phyloP scores from a whole-genome alignment of 2,113 vertebrate species.

The Indri indri region DNA sequence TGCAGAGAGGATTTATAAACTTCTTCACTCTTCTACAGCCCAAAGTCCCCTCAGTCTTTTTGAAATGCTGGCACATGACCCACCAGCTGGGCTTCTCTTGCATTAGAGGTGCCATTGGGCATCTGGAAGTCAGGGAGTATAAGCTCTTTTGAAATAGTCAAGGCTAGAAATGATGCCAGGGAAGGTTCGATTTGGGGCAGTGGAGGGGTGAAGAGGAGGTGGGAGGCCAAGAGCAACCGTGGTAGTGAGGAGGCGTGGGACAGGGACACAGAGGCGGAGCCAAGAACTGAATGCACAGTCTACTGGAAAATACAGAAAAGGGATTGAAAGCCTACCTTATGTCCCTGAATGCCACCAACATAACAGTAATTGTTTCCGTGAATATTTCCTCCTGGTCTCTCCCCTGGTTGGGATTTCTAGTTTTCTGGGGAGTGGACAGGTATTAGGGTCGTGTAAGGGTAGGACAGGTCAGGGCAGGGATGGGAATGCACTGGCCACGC shows the following conservation, averaged over 20 bases:
- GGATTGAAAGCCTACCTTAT: not conserved
- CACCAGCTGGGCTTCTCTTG: slow-evolving; percentile 2
- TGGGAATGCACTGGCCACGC: not conserved
- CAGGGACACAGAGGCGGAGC: not conserved
- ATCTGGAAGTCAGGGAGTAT: not conserved
- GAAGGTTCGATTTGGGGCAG: not conserved
- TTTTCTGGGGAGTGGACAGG: not conserved
- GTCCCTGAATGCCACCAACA: not conserved
- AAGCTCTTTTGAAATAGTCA: not conserved
- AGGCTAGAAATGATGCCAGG: not conserved
- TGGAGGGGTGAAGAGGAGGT: not conserved
- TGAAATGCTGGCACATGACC: not conserved
- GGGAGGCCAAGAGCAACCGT: not conserved
- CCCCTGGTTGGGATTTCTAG: not conserved
- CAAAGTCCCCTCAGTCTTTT: not conserved
- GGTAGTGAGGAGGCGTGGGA: not conserved
- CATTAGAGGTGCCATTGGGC: not conserved
- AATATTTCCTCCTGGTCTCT: not conserved
- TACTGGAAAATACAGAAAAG: not conserved
- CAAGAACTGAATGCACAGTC: not conserved
- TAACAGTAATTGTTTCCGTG: not conserved
- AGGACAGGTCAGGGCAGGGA: not conserved
- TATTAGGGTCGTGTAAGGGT: not conserved
- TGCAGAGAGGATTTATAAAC: not conserved
- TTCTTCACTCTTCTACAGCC: not conserved